Evolutionary conservation across 2,113 vertebrate genomes (phyloP).

Genomic region (Amazona vittata): DNA sequence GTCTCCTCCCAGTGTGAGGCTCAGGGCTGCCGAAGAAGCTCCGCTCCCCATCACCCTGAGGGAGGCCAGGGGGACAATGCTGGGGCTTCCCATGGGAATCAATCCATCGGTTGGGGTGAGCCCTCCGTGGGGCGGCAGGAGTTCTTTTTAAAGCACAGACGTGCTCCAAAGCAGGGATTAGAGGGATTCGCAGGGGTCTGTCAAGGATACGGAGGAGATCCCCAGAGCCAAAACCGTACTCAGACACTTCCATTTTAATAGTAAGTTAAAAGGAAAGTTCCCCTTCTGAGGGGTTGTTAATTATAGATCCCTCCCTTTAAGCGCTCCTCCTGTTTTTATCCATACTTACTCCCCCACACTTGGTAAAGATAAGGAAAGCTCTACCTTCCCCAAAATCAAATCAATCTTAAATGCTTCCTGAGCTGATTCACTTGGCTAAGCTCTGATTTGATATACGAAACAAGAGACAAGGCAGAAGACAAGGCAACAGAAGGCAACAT

Average conservation of each 20-base stretch:
- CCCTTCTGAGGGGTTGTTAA: constrained; percentile 54
- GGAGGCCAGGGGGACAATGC: background rate
- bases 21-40: background rate
- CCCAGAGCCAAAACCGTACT: constrained; percentile 16
- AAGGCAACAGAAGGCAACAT: constrained; percentile 11
- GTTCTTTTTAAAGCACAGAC: background rate
- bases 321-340: constrained; percentile 49
- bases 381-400: constrained; percentile 58
- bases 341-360: constrained; percentile 32
- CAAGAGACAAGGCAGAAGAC: constrained; percentile 43
- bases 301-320: constrained; percentile 60
- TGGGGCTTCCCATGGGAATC: background rate
- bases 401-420: constrained; percentile 44
- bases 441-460: constrained; percentile 40
- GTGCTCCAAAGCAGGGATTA: background rate
- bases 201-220: constrained; percentile 24
- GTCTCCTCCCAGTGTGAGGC: background rate
- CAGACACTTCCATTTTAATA: constrained; percentile 42
- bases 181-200: constrained; percentile 19
- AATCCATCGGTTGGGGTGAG: background rate
- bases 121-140: background rate
- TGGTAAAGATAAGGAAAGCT: constrained; percentile 31
- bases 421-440: constrained; percentile 54
- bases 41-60: background rate
- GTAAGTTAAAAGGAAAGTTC: constrained; percentile 60